Conservation (phyloP, 1,140 invertebrate species). For the Melanaphis sacchari region DNA sequence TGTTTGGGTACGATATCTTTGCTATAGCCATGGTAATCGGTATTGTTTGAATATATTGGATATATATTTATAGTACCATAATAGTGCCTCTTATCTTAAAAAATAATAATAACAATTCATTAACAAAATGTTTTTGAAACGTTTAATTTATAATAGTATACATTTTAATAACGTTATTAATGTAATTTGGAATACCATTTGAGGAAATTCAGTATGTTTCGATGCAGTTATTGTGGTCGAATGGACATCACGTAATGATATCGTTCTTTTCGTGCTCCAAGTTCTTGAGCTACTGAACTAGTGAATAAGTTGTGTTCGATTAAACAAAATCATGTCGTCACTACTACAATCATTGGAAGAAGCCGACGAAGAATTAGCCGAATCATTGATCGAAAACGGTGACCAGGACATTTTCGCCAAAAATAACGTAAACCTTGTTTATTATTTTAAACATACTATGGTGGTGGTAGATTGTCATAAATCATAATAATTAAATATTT, state of each 20-base stretch:
- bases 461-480: neutral
- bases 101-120: no score
- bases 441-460: neutral
- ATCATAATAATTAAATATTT: neutral
- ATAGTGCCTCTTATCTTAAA: no score
- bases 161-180: neutral
- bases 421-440: neutral
- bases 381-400: neutral
- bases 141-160: neutral
- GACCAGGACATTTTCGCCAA: neutral
- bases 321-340: neutral
- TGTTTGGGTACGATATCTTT: no score
- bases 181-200: neutral
- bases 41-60: no score
- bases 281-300: neutral
- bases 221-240: neutral
- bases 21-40: no score
- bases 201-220: neutral
- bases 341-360: slow-evolving; percentile 2
- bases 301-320: neutral
- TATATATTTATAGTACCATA: no score
- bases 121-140: no score
- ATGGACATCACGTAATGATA: neutral
- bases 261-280: neutral
- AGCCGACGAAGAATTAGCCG: neutral